These are phyloP conservation scores for Myotis lucifugus DNA, from an alignment of 2,113 vertebrate species.

Conservation along the genomic window DNA sequence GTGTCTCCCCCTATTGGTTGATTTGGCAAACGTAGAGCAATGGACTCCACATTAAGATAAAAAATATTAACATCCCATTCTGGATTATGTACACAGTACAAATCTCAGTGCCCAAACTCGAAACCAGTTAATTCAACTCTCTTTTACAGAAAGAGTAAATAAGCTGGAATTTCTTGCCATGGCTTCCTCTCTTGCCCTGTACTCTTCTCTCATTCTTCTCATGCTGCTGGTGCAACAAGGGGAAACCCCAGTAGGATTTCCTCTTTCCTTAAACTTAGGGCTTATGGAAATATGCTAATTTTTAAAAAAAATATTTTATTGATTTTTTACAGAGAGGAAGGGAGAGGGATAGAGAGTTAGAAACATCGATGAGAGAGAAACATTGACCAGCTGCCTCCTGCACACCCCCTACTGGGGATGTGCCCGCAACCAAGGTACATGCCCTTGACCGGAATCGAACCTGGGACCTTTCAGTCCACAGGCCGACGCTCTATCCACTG, in stretches of 20 bases:
- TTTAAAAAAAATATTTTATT: background rate
- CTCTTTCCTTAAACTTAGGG: background rate
- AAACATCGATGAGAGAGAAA: too few species aligned
- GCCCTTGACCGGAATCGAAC: too few species aligned
- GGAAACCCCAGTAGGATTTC: background rate
- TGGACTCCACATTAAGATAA: background rate
- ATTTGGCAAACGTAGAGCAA: background rate
- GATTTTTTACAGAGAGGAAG: too few species aligned
- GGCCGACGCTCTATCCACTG: too few species aligned
- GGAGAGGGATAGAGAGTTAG: too few species aligned
- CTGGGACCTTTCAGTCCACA: too few species aligned
- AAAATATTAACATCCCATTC: background rate
- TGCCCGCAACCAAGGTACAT: too few species aligned
- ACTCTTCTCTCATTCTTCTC: background rate
- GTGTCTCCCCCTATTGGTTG: constrained; percentile 62
- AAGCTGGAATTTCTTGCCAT: background rate
- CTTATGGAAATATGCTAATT: background rate
- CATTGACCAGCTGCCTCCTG: too few species aligned
- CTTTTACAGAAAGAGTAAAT: background rate
- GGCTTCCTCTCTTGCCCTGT: background rate
- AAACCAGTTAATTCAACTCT: background rate
- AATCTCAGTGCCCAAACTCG: background rate
- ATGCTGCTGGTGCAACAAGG: background rate
- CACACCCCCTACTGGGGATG: too few species aligned
- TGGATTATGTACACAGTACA: background rate